A percentile compares a stretch with the other conserved stretches of the same genome.
Conservation (phyloP, 2,113 vertebrate species). For the human (Homo sapiens) region DNA sequence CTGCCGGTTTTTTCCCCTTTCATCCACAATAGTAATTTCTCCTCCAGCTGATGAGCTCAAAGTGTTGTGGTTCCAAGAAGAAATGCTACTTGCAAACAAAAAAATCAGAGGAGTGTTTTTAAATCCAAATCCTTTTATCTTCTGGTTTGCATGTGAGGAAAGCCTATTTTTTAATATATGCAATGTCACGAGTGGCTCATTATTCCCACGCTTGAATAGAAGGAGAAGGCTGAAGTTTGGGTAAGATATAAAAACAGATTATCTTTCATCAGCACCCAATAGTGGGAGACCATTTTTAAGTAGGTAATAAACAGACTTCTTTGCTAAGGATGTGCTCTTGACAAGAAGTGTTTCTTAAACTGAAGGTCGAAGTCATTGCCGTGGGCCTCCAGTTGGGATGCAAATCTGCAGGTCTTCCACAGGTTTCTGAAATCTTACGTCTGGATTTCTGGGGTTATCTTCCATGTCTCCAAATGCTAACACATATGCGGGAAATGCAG, state of each 20-base stretch:
- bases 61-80: background rate
- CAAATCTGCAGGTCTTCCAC: background rate
- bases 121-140: background rate
- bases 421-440: constrained; percentile 35
- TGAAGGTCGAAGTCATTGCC: background rate
- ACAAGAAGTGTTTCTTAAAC: background rate
- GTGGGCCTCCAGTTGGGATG: background rate
- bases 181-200: background rate
- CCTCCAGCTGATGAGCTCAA: background rate
- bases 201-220: too few species aligned
- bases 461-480: constrained; percentile 44
- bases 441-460: background rate
- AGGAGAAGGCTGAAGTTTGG: background rate
- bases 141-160: background rate
- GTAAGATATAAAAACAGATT: background rate
- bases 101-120: background rate
- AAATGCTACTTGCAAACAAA: constrained; percentile 1
- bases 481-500: constrained; percentile 50
- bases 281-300: background rate
- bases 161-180: background rate
- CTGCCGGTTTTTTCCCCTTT: background rate
- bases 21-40: background rate
- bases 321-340: background rate
- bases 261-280: background rate
- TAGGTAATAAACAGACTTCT: background rate